Conservation (phyloP, 1,140 invertebrate species). For the Mya arenaria region DNA sequence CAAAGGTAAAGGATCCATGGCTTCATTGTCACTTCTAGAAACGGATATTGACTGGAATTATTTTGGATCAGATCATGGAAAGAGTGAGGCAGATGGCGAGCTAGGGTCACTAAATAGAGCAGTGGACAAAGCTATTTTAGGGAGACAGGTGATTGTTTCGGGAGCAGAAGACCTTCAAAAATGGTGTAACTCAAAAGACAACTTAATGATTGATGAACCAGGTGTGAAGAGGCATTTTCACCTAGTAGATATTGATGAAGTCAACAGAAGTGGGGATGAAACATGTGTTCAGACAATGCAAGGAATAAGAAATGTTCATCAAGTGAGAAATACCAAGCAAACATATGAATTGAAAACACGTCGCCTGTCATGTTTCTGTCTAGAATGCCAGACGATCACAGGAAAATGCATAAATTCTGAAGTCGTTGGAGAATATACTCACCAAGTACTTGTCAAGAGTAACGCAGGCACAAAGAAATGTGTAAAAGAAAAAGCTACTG, state of each 20-base stretch:
- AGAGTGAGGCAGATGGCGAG: conserved; percentile 12
- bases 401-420: conserved; percentile 13
- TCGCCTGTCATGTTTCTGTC: conserved; percentile 7
- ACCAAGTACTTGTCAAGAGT: background rate
- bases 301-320: conserved; percentile 5
- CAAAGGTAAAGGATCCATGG: background rate
- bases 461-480: conserved; percentile 5
- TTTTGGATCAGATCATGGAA: conserved; percentile 5
- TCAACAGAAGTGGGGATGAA: background rate
- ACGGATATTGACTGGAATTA: background rate
- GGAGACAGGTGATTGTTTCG: background rate
- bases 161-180: background rate
- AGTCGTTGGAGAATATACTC: background rate
- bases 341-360: conserved; percentile 9
- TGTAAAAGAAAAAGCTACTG: conserved; percentile 15
- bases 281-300: conserved; percentile 8
- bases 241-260: background rate
- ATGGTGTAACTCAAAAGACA: background rate
- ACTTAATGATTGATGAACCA: background rate
- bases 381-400: conserved; percentile 2
- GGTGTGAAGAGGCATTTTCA: background rate
- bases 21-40: background rate
- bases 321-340: conserved; percentile 1
- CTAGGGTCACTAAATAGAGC: background rate
- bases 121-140: background rate